Evolutionary conservation across 2,113 vertebrate genomes (phyloP).

Genomic region (Cnemophilus loriae): DNA sequence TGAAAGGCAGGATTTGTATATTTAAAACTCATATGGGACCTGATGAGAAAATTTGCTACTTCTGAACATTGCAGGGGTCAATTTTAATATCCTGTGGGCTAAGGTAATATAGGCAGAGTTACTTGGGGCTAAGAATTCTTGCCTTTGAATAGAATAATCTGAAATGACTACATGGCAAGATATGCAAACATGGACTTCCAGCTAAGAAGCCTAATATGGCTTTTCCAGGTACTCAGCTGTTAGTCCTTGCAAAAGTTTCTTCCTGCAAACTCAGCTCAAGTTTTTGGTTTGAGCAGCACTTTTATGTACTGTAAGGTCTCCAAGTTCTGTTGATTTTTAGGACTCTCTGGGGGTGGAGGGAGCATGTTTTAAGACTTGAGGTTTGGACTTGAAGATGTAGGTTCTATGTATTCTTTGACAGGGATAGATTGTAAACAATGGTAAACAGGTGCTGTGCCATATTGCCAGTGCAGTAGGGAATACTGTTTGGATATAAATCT

Average conservation of each 20-base stretch:
- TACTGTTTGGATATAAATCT: neutral
- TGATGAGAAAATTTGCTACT: conserved; percentile 40
- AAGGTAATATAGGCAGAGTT: conserved; percentile 10
- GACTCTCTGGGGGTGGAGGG: neutral
- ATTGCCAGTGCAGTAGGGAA: neutral
- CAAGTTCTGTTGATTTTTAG: neutral
- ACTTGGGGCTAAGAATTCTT: conserved; percentile 40
- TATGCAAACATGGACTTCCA: conserved; percentile 37
- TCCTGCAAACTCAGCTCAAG: neutral
- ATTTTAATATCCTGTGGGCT: conserved; percentile 39
- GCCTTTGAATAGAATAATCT: conserved; percentile 50
- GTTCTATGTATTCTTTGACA: neutral
- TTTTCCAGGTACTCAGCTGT: neutral
- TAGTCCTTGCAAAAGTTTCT: neutral
- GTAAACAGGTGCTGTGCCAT: neutral
- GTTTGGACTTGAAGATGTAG: neutral
- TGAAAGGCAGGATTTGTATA: conserved; percentile 22
- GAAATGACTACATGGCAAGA: conserved; percentile 39
- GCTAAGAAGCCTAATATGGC: conserved; percentile 5
- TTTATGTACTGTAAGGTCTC: neutral
- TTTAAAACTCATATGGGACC: conserved; percentile 60
- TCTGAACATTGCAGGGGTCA: conserved; percentile 58
- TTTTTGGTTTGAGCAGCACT: neutral
- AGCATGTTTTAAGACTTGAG: neutral
- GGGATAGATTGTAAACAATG: neutral